Evolutionary conservation across 2,888 invertebrate genomes (phyloP), one percentile per base, ranked within the genome.

Genomic region (Adineta ricciae): DNA sequence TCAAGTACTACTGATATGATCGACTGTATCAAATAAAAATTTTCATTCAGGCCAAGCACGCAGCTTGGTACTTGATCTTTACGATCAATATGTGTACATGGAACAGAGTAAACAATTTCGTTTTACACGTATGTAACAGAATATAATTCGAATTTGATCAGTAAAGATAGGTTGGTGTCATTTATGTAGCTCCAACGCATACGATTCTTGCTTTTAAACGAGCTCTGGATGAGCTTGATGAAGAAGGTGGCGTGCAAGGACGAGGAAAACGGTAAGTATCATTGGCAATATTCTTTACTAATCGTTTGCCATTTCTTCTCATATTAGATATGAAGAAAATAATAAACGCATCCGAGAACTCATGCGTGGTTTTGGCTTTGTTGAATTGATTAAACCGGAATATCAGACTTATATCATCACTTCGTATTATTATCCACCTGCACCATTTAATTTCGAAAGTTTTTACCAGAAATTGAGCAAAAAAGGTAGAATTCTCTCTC

Each of bases 51-150:
- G 90, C 49, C 88, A 89, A 85, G 88, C 90, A 4, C 87, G 89
- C 32, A 90, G 90, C 84, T 86, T 91, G 50, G 89, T 89, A 86
- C 87, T 92, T 86, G 91, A 92, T 87, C 87, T 91, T 78, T 89
- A 88, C 86, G 91, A 90, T 84, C 92, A 92, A 87, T 90, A 90
- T 86, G 88, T 89, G 50, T 89, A 88, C 27, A 87, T 92, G 84
- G 90, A 91, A 86, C 87, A 87, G n/a, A 89, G 88, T 50, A 90
- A 90, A 5, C 91, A 91, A 88, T 92, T 92, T 87, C 89, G 92
- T 19, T 92, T 91, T 87, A 92, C 92, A 4, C 91, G 78, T 78
- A 78, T 78, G 41, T 78, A n/a, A 16, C 11, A 46, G 5, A 8
- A 46, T 46, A 72, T 36, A 1, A 3, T 24, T n/a, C 7, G 4